phyloP scores from a whole-genome alignment of 2,888 invertebrate species.

The Blastobasis adustella region DNA sequence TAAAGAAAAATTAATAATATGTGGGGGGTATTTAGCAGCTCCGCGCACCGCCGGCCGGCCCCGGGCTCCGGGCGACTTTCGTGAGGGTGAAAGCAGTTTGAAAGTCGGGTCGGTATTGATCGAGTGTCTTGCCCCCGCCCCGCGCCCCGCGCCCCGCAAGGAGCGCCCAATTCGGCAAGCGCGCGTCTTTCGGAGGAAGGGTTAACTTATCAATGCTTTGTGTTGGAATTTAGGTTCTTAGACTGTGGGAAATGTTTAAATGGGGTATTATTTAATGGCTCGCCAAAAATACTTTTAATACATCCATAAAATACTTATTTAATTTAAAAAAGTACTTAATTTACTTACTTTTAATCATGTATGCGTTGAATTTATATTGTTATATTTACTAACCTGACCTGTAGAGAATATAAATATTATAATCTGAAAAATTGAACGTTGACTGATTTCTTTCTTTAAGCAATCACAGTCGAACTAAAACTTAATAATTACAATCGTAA shows the following conservation, averaged over 20 bases:
- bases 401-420: too few relatives aligned
- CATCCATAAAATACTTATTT: too few relatives aligned
- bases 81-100: conserved; percentile 75
- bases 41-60: conserved; percentile 35
- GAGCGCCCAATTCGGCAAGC: conserved; percentile 59
- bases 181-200: conserved; percentile 34
- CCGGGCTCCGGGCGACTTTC: conserved; percentile 70
- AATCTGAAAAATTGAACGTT: too few relatives aligned
- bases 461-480: too few relatives aligned
- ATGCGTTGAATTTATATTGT: too few relatives aligned
- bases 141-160: conserved; percentile 37
- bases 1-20: too few relatives aligned
- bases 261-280: neutral
- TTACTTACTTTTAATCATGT: too few relatives aligned
- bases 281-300: too few relatives aligned
- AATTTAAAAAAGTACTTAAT: too few relatives aligned
- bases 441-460: too few relatives aligned
- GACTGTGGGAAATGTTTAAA: neutral
- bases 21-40: conserved; percentile 34
- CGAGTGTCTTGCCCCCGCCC: conserved; percentile 63
- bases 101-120: conserved; percentile 75
- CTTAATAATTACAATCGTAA: too few relatives aligned
- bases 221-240: neutral
- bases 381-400: too few relatives aligned
- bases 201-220: neutral